Evolutionary conservation across 1,140 invertebrate genomes (phyloP), one percentile per base, ranked within the genome.

Genomic region (Berghia stephanieae): DNA sequence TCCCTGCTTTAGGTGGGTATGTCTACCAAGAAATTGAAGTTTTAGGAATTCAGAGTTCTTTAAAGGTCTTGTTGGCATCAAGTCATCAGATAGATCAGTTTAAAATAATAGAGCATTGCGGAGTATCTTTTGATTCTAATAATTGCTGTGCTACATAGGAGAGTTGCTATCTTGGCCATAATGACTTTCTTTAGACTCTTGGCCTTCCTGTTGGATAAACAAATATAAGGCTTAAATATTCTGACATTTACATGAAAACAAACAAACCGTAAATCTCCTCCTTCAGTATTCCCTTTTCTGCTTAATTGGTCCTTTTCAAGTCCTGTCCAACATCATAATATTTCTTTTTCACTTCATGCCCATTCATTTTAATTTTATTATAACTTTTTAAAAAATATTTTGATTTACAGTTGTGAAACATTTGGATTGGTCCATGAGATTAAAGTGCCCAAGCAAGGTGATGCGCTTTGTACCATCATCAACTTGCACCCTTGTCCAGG

Each of bases 321-420:
- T 16, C 49, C 24, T 52, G 49, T 24, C 18, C 16, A 1, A 16
- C 31, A 44, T 18, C 1, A 10, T 70, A 16, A 43, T 42, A 10
- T 70, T 18, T 60, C 63, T 10, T 60, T 38, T 24, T 34, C n/a
- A n/a, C 24, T 0, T 44, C 10, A 60, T 36, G 10, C 24, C 16
- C 0, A 74, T 24, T 42, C 0, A 40, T 38, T 2, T 16, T 40
- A 36, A 10, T 16, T 24, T 55, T 68, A 6, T 40, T 27, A 57
- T 60, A 24, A 60, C n/a, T 4, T 13, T 13, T 21, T 49, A 21
- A 18, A 24, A 40, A 55, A 34, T 43, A 31, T 24, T 42, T 75
- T 55, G n/a, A 24, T 8, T 52, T 77, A 4, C 75, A 81, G 80
- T 42, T 68, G 63, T 31, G 68, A 81, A 60, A 72, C 31, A 8